Conservation (phyloP, 2,797 vertebrate species). For the Gila robusta region DNA sequence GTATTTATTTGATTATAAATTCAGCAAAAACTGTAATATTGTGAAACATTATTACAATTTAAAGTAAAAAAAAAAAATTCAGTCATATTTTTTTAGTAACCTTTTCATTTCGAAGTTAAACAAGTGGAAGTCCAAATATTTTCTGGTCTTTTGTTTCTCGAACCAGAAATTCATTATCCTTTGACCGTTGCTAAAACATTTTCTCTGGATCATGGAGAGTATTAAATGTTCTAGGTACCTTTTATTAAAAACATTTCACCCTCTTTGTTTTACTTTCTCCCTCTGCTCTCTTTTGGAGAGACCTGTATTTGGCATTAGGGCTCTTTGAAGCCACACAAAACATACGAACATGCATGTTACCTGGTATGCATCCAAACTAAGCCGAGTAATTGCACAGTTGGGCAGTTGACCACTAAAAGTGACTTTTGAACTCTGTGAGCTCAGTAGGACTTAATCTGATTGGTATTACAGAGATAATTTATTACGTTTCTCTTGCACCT, state of each 20-base stretch:
- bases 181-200: slow-evolving; percentile 42
- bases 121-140: no score
- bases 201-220: slow-evolving; percentile 46
- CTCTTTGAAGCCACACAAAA: neutral
- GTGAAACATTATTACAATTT: no score
- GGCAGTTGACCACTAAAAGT: slow-evolving; percentile 8
- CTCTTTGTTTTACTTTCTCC: slow-evolving; percentile 10
- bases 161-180: slow-evolving; percentile 43
- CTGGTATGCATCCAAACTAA: slow-evolving; percentile 1
- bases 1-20: no score
- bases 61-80: no score
- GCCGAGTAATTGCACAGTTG: neutral
- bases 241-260: neutral
- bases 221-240: neutral
- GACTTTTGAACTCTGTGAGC: slow-evolving; percentile 63
- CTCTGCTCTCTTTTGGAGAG: neutral
- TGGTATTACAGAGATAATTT: slow-evolving; percentile 52
- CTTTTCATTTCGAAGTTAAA: no score
- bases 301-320: neutral
- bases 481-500: slow-evolving; percentile 48
- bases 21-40: no score
- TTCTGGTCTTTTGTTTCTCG: neutral
- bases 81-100: no score
- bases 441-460: slow-evolving; percentile 59
- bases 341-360: neutral